Evolutionary conservation across 2,113 vertebrate genomes (phyloP).

Genomic region (Onychorhynchus coronatus): DNA sequence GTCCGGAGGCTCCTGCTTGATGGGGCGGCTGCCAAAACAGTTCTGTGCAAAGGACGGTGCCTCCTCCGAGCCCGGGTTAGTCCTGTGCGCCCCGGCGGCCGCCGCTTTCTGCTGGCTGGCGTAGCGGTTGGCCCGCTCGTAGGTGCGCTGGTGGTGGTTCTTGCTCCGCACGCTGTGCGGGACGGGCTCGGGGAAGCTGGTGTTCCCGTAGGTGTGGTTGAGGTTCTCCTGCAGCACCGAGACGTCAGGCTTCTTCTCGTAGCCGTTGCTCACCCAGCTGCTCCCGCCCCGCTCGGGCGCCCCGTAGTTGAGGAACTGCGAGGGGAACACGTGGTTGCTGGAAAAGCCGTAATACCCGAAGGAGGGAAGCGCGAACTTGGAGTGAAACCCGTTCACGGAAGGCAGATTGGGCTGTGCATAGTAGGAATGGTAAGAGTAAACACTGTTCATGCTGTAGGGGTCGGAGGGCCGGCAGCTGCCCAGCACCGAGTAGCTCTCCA

Average conservation of each 20-base stretch:
- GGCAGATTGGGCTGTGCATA: slow-evolving; percentile 92
- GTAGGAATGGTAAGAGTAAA: slow-evolving; percentile 90
- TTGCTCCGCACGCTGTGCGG: slow-evolving; percentile 48
- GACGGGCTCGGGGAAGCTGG: slow-evolving; percentile 74
- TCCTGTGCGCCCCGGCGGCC: slow-evolving; percentile 20
- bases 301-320: slow-evolving; percentile 85
- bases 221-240: slow-evolving; percentile 81
- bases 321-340: slow-evolving; percentile 85
- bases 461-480: slow-evolving; percentile 86
- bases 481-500: slow-evolving; percentile 82
- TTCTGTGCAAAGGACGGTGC: slow-evolving; percentile 74
- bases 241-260: slow-evolving; percentile 87
- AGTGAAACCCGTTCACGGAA: slow-evolving; percentile 91
- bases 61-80: slow-evolving; percentile 69
- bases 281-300: slow-evolving; percentile 63
- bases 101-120: slow-evolving; percentile 56
- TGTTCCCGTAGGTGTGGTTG: slow-evolving; percentile 73
- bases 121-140: slow-evolving; percentile 70
- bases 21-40: slow-evolving; percentile 72
- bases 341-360: slow-evolving; percentile 88
- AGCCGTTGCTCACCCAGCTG: slow-evolving; percentile 68
- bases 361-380: slow-evolving; percentile 87
- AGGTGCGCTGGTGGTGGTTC: slow-evolving; percentile 77
- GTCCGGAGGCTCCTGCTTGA: slow-evolving; percentile 92
- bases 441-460: slow-evolving; percentile 85